Evolutionary conservation across 2,113 vertebrate species (phyloP), one percentile per base, ranked within the genome.

Genomic region (Phyllostomus hastatus): DNA sequence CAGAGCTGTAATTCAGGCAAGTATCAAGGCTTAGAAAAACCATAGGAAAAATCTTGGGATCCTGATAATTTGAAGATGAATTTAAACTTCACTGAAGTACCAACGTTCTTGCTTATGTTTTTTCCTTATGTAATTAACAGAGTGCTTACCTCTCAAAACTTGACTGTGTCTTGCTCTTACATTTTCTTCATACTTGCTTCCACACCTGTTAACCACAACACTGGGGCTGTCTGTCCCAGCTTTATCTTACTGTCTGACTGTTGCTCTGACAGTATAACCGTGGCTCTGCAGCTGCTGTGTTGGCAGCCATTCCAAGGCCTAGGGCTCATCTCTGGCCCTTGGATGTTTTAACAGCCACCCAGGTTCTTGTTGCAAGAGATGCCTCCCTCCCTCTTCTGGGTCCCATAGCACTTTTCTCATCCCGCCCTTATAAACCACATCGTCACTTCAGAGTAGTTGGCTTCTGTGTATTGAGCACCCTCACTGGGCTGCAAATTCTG

Each of bases 201-300:
- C 70, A 59, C 96, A 96, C 86, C 95, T 95, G 96, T 75, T 90
- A 93, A 88, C 94, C 94, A 86, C 92, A 78, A 41, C 72, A 31
- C 41, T 38, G 59, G 38, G 26, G 75, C 5, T 83, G 73, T 48
- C 2, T 1, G 50, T 12, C 35, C 75, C 35, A 35, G 64, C 76
- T 85, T 75, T 41, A 0, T 79, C 87, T 80, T 46, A 24, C 38
- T 97, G 31, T 81, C 88, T 67, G 88, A 88, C 92, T 97, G 94
- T 92, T 95, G 87, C 41, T 84, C 5, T 0, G 0, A 50, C 19
- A 31, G 67, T 54, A 33, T 93, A 93, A 96, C 95, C 20, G 52
- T 35, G 69, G 72, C 67, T 73, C 26, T 86, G 92, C 96, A 98
- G 96, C 96, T 97, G 95, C 33, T n/a, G 0, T 0, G 0, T 0